Base-by-base conservation (phyloP, 2,113 vertebrate genomes). In the Daphoenositta chrysoptera region DNA sequence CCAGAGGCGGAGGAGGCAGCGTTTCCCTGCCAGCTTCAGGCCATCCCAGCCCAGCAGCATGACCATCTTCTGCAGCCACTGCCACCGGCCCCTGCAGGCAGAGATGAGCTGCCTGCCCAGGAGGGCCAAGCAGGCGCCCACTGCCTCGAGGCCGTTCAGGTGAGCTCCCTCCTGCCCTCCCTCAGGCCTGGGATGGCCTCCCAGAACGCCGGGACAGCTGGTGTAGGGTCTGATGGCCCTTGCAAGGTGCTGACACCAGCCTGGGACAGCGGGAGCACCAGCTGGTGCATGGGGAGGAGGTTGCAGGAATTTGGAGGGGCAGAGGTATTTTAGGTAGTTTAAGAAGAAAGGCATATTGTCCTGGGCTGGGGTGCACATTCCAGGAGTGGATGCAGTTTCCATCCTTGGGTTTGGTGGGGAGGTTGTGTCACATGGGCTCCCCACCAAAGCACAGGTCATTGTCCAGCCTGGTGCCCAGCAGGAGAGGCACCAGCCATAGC, bases 31-130 rank as follows among this genome's bases (percentile, higher is more conserved):
- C 51, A 60, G 95, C 88, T 37, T 24, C 58, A 14, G 89, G 56
- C 72, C 83, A 50, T 14, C 48, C 57, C 19, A 7, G 31, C 6
- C 82, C 26, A 0, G 48, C 93, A 96, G 79, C 75, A 99, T 98
- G 98, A 97, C 97, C 84, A 86, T 98, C 92, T 97, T 98, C 96
- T 98, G 98, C 96, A 97, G 95, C 93, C 96, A 92, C 87, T 98
- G 98, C 96, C 97, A 87, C 90, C 85, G 97, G 94, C 97, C 97
- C 0, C 88, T 97, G 30, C 94, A 84, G 69, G 71, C 89, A 13
- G 95, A 97, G 61, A 79, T 6, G 35, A 95, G 65, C 64, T 92
- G 87, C 77, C 61, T 89, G 51, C 87, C 88, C 42, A 61, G 81
- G 27, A 84, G 35, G 42, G 85, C 31, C 42, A 94, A 85, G 80